Conservation (phyloP, 2,113 vertebrate genomes). For the Leptosomus discolor region DNA sequence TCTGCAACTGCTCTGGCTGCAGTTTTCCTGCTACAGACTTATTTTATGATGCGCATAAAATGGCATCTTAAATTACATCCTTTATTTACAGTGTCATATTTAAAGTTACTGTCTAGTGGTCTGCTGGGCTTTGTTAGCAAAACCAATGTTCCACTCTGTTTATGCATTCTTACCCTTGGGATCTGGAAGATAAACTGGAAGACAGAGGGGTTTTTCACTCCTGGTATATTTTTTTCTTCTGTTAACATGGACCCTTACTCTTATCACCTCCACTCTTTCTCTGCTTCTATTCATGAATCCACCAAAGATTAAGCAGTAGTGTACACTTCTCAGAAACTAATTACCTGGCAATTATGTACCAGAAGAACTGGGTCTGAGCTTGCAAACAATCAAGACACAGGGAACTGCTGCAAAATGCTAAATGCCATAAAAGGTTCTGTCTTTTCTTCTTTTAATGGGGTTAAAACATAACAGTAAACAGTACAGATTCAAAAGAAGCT, state of each 20-base stretch:
- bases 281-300: not conserved
- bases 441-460: not conserved
- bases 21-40: not conserved
- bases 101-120: not conserved
- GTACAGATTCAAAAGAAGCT: not conserved
- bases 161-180: not conserved
- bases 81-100: conserved; percentile 8
- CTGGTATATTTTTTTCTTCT: not conserved
- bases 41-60: not conserved
- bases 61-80: not conserved
- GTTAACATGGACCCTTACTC: not conserved
- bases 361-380: not conserved
- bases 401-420: not conserved
- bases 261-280: not conserved
- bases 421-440: not conserved
- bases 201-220: not conserved
- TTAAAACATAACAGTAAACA: not conserved
- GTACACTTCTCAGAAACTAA: not conserved
- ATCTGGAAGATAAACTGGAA: not conserved
- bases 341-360: not conserved
- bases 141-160: not conserved
- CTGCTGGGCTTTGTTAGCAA: not conserved
- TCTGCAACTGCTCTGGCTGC: not conserved
- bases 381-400: not conserved
- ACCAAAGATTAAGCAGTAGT: not conserved